Conservation (phyloP, 2,888 invertebrate species). For the Mythimna pallens region DNA sequence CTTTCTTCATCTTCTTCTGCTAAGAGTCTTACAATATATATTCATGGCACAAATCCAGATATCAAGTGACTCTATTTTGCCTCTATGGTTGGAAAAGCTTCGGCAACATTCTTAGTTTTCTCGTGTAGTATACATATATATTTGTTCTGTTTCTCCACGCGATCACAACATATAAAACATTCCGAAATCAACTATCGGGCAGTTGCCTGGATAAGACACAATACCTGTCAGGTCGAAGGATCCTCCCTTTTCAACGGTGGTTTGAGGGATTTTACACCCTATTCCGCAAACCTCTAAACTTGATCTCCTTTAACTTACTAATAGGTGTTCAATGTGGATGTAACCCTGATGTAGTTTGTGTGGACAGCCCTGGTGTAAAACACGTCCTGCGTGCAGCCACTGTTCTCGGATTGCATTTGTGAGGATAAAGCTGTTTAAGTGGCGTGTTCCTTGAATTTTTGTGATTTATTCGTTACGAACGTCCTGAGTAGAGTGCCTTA, state of each 20-base stretch:
- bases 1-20: no score
- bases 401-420: conserved; percentile 33
- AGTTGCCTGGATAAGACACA: no score
- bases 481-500: conserved; percentile 15
- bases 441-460: conserved; percentile 43
- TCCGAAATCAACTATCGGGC: no score
- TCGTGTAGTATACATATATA: background rate
- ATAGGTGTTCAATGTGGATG: background rate
- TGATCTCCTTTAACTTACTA: background rate
- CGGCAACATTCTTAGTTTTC: background rate
- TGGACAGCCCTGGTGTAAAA: conserved; percentile 33
- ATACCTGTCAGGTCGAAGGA: no score
- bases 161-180: no score
- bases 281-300: background rate
- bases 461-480: conserved; percentile 25
- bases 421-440: conserved; percentile 41
- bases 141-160: no score
- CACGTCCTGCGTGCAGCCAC: conserved; percentile 18
- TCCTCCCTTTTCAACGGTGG: no score
- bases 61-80: background rate
- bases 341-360: background rate
- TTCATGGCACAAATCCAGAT: background rate
- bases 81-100: background rate
- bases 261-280: background rate
- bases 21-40: no score